Evolutionary conservation across 2,113 vertebrate species (phyloP).

Genomic region (Lophotis ruficrista): DNA sequence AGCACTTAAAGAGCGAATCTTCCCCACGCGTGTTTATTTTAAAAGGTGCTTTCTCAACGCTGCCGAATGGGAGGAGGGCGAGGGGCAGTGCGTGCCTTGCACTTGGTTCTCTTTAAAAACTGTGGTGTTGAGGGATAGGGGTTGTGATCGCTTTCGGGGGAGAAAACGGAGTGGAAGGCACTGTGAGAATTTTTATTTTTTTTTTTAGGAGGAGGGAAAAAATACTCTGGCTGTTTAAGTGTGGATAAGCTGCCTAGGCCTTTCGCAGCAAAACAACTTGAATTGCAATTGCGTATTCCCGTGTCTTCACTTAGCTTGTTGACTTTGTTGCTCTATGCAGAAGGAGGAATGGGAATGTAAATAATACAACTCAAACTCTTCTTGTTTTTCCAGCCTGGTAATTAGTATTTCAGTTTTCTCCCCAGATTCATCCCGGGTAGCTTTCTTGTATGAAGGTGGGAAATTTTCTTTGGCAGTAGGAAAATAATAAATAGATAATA

Average conservation of each 20-base stretch:
- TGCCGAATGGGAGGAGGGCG: neutral
- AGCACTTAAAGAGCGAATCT: neutral
- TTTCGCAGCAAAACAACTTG: conserved; percentile 1
- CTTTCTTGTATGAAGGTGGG: neutral
- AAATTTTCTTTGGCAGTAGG: neutral
- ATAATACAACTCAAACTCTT: conserved; percentile 27
- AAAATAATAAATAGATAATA: conserved; percentile 26
- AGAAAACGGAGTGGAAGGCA: neutral
- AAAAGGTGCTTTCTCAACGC: neutral
- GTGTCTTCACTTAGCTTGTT: conserved; percentile 5
- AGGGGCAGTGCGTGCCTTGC: neutral
- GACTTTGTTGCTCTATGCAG: conserved; percentile 21
- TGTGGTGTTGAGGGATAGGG: neutral
- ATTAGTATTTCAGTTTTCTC: conserved; percentile 32
- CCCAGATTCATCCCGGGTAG: neutral
- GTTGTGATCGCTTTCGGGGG: neutral
- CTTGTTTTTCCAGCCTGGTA: conserved; percentile 35
- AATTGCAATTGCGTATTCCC: neutral
- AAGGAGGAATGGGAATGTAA: conserved; percentile 32
- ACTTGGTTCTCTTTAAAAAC: neutral
- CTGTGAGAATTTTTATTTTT: neutral
- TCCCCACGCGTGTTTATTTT: neutral
- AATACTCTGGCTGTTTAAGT: neutral
- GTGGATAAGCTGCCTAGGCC: neutral
- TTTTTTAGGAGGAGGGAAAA: neutral